phyloP scores from a whole-genome alignment of 1,140 invertebrate species.

The Ditylenchus dipsaci region DNA sequence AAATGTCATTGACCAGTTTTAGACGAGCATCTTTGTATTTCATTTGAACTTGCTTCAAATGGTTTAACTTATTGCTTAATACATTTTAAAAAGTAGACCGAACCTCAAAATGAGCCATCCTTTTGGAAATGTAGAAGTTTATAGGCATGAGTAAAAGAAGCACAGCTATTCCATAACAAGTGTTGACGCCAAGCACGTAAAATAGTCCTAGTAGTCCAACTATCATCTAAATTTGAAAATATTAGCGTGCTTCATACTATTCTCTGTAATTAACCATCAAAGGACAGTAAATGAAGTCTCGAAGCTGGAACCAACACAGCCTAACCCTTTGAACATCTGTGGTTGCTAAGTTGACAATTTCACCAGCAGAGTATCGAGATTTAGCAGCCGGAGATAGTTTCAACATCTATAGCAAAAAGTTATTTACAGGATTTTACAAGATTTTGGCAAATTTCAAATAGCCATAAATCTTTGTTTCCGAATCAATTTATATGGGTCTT shows the following conservation, averaged over 20 bases:
- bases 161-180: slow-evolving; percentile 26
- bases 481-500: too few relatives aligned
- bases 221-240: slow-evolving; percentile 4
- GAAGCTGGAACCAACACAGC: slow-evolving; percentile 27
- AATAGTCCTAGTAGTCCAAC: slow-evolving; percentile 21
- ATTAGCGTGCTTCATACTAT: not conserved
- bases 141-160: slow-evolving; percentile 18
- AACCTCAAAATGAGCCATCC: slow-evolving; percentile 13
- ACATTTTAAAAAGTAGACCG: too few relatives aligned
- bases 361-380: slow-evolving; percentile 24
- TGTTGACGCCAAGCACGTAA: slow-evolving; percentile 18
- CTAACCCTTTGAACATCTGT: slow-evolving; percentile 15
- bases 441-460: too few relatives aligned
- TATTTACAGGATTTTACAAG: too few relatives aligned
- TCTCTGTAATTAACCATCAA: slow-evolving; percentile 19
- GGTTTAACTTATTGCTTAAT: too few relatives aligned
- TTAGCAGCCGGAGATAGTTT: slow-evolving; percentile 26
- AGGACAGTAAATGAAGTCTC: slow-evolving; percentile 30
- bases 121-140: slow-evolving; percentile 19
- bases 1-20: slow-evolving; percentile 63
- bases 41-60: slow-evolving; percentile 56
- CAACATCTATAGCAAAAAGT: too few relatives aligned
- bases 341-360: slow-evolving; percentile 33
- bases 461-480: too few relatives aligned
- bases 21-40: slow-evolving; percentile 64